A percentile compares a stretch with the other conserved stretches of the same genome.
Evolutionary conservation across 2,797 vertebrate species (phyloP).

Genomic region (Rhyacichthys aspro): DNA sequence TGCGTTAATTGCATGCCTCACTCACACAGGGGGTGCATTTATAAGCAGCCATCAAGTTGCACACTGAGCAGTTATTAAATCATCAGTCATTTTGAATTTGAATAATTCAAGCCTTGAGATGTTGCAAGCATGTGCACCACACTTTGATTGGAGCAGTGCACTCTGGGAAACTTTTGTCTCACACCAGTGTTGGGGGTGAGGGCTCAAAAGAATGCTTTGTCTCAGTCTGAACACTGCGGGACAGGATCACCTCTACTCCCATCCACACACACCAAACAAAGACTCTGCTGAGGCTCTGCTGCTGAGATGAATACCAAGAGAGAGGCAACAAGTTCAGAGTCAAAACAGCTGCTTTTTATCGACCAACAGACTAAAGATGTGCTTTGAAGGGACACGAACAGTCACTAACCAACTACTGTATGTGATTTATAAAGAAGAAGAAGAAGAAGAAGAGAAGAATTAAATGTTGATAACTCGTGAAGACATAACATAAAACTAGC

Average conservation of each 20-base stretch:
- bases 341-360: slow-evolving; percentile 26
- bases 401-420: no score
- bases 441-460: no score
- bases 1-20: slow-evolving; percentile 13
- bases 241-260: slow-evolving; percentile 33
- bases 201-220: slow-evolving; percentile 71
- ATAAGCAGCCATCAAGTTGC: slow-evolving; percentile 19
- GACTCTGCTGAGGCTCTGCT: no score
- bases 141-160: slow-evolving; percentile 13
- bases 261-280: slow-evolving; percentile 9
- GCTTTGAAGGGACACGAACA: no score
- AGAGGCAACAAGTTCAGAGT: slow-evolving; percentile 43
- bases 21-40: slow-evolving; percentile 19
- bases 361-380: no score
- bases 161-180: slow-evolving; percentile 26
- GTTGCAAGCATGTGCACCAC: slow-evolving; percentile 4
- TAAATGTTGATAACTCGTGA: no score
- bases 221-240: slow-evolving; percentile 49
- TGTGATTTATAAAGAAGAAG: no score
- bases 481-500: no score
- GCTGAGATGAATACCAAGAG: slow-evolving; percentile 59
- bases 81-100: slow-evolving; percentile 20
- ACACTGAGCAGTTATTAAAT: slow-evolving; percentile 19
- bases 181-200: slow-evolving; percentile 9
- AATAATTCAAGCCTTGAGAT: slow-evolving; percentile 21